phyloP scores from a whole-genome alignment of 2,113 vertebrate genomes.

The Prietella phreatophila region DNA sequence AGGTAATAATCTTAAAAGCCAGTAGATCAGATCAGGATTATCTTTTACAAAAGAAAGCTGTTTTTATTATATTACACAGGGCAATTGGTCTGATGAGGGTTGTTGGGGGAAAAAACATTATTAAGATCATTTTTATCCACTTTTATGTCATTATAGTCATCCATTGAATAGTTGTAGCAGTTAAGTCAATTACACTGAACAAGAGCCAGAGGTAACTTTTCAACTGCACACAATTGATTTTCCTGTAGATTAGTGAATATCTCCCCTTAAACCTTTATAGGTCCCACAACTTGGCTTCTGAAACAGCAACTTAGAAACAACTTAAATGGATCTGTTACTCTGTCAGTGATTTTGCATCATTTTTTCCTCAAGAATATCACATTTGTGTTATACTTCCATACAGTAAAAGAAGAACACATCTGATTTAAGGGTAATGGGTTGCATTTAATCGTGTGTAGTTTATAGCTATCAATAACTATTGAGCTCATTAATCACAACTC shows the following conservation, averaged over 20 bases:
- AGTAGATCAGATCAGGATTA: not conserved
- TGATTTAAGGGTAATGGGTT: slow-evolving; percentile 43
- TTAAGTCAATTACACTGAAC: not conserved
- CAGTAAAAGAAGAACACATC: slow-evolving; percentile 23
- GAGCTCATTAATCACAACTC: slow-evolving; percentile 48
- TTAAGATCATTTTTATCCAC: not conserved
- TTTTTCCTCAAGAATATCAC: slow-evolving; percentile 14
- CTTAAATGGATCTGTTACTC: not conserved
- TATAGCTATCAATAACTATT: slow-evolving; percentile 52
- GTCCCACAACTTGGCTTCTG: not conserved
- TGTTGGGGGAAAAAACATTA: not conserved
- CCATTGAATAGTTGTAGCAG: not conserved
- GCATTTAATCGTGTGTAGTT: slow-evolving; percentile 52
- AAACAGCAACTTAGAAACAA: slow-evolving; percentile 1
- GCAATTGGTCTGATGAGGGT: not conserved
- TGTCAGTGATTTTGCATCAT: not conserved
- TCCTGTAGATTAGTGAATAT: slow-evolving; percentile 25
- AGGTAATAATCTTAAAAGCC: not conserved
- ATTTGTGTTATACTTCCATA: slow-evolving; percentile 20
- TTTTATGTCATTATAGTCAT: not conserved
- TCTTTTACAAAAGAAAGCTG: not conserved
- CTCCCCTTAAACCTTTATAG: not conserved
- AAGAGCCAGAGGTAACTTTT: slow-evolving; percentile 18
- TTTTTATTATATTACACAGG: not conserved
- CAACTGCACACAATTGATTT: slow-evolving; percentile 32